These are phyloP conservation scores for Drosophila lutescens DNA, from an alignment of 2,888 invertebrate genomes.

Conservation along the genomic window DNA sequence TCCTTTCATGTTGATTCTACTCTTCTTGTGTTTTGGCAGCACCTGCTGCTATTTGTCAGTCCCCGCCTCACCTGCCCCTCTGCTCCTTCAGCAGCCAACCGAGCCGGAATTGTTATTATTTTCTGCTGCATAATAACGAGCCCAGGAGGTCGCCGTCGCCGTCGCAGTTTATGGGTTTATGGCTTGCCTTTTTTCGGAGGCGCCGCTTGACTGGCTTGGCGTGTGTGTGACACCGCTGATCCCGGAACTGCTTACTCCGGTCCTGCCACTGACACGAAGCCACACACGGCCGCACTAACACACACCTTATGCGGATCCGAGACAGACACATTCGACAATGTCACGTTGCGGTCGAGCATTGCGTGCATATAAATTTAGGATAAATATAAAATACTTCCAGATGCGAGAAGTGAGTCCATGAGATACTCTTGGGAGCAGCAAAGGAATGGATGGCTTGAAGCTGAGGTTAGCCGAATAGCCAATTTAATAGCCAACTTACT, in stretches of 20 bases:
- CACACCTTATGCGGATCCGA: conserved; percentile 9
- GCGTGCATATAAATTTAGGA: conserved; percentile 59
- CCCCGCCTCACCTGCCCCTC: conserved; percentile 10
- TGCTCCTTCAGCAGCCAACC: background rate
- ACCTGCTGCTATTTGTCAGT: conserved; percentile 71
- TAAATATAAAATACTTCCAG: conserved; percentile 43
- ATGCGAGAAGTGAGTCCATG: background rate
- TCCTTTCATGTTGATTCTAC: conserved; percentile 47
- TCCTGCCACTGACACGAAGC: conserved; percentile 15
- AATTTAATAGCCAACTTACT: too few species aligned
- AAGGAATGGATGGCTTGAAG: background rate
- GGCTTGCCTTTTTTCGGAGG: conserved; percentile 31
- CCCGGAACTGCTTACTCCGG: conserved; percentile 36
- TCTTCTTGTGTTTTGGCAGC: conserved; percentile 42
- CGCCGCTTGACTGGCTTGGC: conserved; percentile 29
- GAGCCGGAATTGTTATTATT: conserved; percentile 46
- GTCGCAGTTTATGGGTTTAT: conserved; percentile 54
- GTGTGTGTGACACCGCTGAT: conserved; percentile 45
- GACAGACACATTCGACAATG: conserved; percentile 66
- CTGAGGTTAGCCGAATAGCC: background rate
- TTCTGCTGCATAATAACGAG: conserved; percentile 55
- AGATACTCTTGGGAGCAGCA: background rate
- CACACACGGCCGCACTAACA: conserved; percentile 1
- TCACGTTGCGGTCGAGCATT: conserved; percentile 65
- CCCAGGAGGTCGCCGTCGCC: conserved; percentile 49